Base-by-base conservation (phyloP, 2,113 vertebrate species). In the Lepisosteus oculatus region DNA sequence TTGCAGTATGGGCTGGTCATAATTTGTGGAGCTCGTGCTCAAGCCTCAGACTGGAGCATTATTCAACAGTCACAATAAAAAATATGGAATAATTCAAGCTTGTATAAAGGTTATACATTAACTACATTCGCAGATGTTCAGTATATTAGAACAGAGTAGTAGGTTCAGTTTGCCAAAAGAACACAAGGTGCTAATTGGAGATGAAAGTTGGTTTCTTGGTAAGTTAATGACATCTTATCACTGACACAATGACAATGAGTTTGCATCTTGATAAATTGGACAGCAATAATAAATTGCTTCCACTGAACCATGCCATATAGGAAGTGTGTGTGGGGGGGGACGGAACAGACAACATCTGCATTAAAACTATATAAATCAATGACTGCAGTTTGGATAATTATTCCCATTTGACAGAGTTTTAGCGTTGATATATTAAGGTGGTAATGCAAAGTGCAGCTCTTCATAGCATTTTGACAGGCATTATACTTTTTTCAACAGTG, bases 401-500 rank as follows among this genome's bases (percentile, higher is more conserved):
- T 70, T 69, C 78, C 76, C 68, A 4, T 8, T 11, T 57, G 77
- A 15, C 47, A 55, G 62, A 63, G 72, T 61, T 69, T 74, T 69
- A 71, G 72, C 51, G 6, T 72, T 70, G 78, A 76, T 76, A 72
- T 76, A 79, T 79, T 66, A 44, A 65, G 64, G 72, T 65, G 78
- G 71, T 76, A 29, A 65, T 55, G 51, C 15, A 63, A 17, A 75
- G 64, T 61, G 68, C 67, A 72, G 74, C 74, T 61, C 63, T 72
- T 72, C 44, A 61, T 9, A 6, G 47, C 47, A 9, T 51, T 51
- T 51, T 51, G 29, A 29, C 47, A 51, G 47, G 47, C 9, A 9
- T 29, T 51, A 2, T 3, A 9, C 47, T 51, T 51, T 29, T 51
- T 5, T 6, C 47, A 51, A 9, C 47, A 51, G 5, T 51, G 9